These are phyloP conservation scores for Chloroceryle amazona DNA, from an alignment of 2,797 vertebrate genomes.

Conservation along the genomic window DNA sequence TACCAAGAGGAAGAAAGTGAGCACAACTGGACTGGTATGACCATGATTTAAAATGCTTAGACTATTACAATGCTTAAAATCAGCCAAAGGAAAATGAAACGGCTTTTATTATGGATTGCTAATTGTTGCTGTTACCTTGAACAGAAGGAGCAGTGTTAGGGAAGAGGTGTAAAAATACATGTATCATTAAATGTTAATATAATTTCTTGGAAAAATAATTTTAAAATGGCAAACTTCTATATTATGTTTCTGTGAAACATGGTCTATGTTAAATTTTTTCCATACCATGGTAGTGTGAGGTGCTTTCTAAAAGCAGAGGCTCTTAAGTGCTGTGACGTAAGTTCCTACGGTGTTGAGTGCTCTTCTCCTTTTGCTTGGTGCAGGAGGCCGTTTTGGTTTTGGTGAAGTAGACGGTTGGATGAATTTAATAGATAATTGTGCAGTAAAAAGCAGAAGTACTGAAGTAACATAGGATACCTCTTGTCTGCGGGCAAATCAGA, in stretches of 20 bases:
- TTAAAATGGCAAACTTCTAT: not conserved
- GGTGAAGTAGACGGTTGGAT: not conserved
- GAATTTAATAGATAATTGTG: not conserved
- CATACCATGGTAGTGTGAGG: not conserved
- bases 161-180: not conserved
- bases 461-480: constrained; percentile 29
- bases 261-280: not conserved
- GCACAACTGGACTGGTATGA: not conserved
- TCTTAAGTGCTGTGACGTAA: not conserved
- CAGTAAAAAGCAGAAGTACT: not conserved
- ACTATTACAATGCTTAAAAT: not conserved
- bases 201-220: not conserved
- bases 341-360: not conserved
- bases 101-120: not conserved
- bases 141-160: constrained; percentile 1
- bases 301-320: not conserved
- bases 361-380: not conserved
- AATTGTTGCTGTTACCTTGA: not conserved
- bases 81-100: constrained; percentile 33
- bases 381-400: not conserved
- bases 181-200: constrained; percentile 8
- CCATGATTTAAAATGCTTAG: not conserved
- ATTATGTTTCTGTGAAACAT: not conserved
- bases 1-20: not conserved
- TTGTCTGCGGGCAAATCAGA: not conserved